Base-by-base conservation (phyloP, 1,140 invertebrate species). In the Pectinophora gossypiella region DNA sequence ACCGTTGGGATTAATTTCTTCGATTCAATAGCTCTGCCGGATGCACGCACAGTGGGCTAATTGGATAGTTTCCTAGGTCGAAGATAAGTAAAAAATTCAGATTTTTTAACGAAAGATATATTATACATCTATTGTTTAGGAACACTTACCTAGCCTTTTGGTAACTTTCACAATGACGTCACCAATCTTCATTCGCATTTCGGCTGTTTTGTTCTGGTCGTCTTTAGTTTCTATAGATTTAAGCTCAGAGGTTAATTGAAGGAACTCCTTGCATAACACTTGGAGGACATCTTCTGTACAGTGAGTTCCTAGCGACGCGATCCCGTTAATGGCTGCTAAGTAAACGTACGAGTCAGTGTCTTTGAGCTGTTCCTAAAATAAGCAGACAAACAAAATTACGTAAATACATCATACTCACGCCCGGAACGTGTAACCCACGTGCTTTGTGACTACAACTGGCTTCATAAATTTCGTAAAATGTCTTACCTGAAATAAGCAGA, bases 291-390 rank as follows among this genome's bases (percentile, higher is more conserved):
- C 89, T 62, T 94, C 90, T 5, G 95, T 91, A 68, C 90, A 92
- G 42, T 87, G 74, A 48, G 89, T 85, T 32, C 90, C 91, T 36
- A 97, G 74, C 13, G 91, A 79, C 21, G 93, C 91, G 42, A 97
- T 77, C 12, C 94, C 94, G 69, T 94, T 93, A 15, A 97, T 92
- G 9, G 95, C 92, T 40, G 91, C 88, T 43, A 97, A 78, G 84
- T 97, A 97, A 46, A 97, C 87, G 76, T 95, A 97, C 0, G 95
- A 95, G 77, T 98, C 96, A 21, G 92, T 77, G 66, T 96, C 89
- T 67, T 91, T 92, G 0, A 97, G 73, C 87, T 94, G 93, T 78
- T 94, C 91, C 92, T 93, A 59, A 49, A 91, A 89, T 53, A 27
- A 21, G 0, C 10, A 15, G 1, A 42, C n/a, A 40, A 23, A 19